phyloP scores from a whole-genome alignment of 2,113 vertebrate genomes.

The Cervus canadensis region DNA sequence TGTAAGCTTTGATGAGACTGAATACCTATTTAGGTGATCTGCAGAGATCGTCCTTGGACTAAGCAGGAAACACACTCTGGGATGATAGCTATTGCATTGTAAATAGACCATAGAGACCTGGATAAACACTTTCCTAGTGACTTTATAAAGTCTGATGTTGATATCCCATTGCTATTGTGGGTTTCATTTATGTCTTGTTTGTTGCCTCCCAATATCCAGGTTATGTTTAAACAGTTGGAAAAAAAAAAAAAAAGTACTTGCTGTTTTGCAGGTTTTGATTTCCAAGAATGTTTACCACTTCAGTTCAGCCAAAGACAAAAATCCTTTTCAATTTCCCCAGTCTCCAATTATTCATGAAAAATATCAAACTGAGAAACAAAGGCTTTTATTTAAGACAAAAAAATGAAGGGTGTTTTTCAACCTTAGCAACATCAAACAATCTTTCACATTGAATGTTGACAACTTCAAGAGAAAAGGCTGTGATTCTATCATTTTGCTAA shows the following conservation, averaged over 20 bases:
- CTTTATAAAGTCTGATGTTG: not conserved
- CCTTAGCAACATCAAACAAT: slow-evolving; percentile 67
- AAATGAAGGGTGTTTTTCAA: slow-evolving; percentile 50
- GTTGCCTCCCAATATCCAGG: not conserved
- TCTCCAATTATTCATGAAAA: slow-evolving; percentile 73
- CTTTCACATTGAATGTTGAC: slow-evolving; percentile 53
- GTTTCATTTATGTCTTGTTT: not conserved
- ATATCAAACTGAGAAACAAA: slow-evolving; percentile 69
- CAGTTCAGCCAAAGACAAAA: slow-evolving; percentile 55
- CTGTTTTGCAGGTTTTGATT: slow-evolving; percentile 60
- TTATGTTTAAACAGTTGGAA: slow-evolving; percentile 24
- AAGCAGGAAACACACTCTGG: not conserved
- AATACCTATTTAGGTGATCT: not conserved
- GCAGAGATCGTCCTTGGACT: not conserved
- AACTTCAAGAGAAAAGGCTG: slow-evolving; percentile 51
- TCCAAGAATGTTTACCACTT: slow-evolving; percentile 59
- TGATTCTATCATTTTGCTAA: slow-evolving; percentile 53
- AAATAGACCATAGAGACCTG: not conserved
- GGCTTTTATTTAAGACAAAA: not conserved
- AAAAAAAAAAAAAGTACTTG: not conserved
- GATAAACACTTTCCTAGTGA: not conserved
- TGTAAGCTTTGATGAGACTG: not conserved
- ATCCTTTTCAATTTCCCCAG: slow-evolving; percentile 48
- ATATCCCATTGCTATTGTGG: not conserved
- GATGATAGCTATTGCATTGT: not conserved